Conservation (phyloP, 2,797 vertebrate genomes). For the Otolemur crassicaudatus region DNA sequence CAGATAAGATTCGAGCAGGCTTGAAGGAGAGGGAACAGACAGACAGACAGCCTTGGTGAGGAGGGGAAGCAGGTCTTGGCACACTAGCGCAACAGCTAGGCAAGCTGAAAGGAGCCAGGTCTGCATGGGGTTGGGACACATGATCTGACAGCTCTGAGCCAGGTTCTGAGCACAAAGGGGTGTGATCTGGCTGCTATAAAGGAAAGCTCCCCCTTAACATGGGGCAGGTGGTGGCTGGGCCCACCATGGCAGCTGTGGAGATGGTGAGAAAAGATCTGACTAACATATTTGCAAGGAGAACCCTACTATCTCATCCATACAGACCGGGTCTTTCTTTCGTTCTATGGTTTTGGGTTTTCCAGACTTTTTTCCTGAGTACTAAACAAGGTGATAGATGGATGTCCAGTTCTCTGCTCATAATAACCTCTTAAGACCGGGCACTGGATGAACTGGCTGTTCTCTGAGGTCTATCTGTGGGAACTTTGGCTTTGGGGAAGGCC, state of each 20-base stretch:
- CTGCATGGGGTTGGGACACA: no score
- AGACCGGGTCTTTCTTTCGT: neutral
- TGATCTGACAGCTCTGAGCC: neutral
- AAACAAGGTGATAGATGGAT: neutral
- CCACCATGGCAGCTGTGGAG: no score
- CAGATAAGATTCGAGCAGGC: no score
- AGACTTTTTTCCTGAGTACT: neutral
- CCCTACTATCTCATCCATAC: fast-evolving
- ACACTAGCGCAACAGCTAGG: fast-evolving
- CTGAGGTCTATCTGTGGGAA: neutral
- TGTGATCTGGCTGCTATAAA: neutral
- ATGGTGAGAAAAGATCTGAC: neutral
- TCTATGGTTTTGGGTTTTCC: neutral
- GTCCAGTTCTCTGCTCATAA: neutral
- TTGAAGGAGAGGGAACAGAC: neutral
- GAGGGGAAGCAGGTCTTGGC: neutral
- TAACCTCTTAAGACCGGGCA: neutral
- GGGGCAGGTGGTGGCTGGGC: neutral
- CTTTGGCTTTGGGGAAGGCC: neutral
- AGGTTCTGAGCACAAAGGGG: neutral
- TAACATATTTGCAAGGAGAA: neutral
- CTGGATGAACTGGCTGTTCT: neutral
- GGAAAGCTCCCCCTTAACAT: no score
- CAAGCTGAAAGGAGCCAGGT: neutral
- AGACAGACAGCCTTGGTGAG: neutral